A percentile compares a stretch with the other conserved stretches of the same genome.
Evolutionary conservation across 2,113 vertebrate genomes (phyloP).

Genomic region (Aspidoscelis tigris): DNA sequence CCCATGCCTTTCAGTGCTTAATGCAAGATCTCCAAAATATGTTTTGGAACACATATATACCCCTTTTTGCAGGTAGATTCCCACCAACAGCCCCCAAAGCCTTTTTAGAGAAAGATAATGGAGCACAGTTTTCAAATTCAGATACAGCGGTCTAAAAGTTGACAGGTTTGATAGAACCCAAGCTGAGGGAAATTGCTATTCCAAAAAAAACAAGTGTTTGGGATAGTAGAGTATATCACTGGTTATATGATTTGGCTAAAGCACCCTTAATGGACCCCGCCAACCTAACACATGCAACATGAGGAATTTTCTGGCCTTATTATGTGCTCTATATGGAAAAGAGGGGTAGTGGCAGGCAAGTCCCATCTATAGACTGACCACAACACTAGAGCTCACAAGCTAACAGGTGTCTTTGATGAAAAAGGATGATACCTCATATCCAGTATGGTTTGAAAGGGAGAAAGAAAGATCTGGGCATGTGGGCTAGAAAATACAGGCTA

Average conservation of each 20-base stretch:
- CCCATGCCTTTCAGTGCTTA: background rate
- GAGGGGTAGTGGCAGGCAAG: background rate
- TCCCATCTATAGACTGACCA: background rate
- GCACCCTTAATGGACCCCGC: too few species aligned
- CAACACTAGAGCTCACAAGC: too few species aligned
- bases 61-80: too few species aligned
- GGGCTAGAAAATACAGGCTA: background rate
- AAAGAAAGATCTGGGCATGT: background rate
- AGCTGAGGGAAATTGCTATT: background rate
- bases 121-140: background rate
- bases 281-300: background rate
- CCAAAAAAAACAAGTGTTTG: background rate
- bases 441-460: background rate
- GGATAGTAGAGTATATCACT: background rate
- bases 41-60: background rate
- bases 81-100: background rate
- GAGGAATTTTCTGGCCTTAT: background rate
- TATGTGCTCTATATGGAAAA: background rate
- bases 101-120: background rate
- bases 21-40: too few species aligned
- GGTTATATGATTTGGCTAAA: background rate
- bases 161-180: background rate
- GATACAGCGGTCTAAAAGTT: background rate
- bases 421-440: background rate
- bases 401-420: background rate